Base-by-base conservation (phyloP, 2,113 vertebrate genomes). In the Hyla sarda region DNA sequence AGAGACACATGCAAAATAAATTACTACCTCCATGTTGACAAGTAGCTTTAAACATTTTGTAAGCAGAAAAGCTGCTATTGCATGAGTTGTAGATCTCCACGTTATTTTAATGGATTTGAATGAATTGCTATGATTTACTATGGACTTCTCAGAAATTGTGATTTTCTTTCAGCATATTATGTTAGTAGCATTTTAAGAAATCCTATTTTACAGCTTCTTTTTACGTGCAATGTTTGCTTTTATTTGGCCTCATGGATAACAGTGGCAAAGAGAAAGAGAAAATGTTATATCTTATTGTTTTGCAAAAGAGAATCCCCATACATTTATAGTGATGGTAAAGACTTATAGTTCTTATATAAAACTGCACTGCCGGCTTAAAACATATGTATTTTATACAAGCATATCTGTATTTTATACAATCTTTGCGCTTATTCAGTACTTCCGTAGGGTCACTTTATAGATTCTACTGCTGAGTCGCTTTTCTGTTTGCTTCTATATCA, bases 231-330 rank as follows among this genome's bases (percentile, higher is more conserved):
- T 60, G 16, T 72, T 80, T 86, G 45, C 76, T 60, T 86, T 86
- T 86, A 86, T 80, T 78, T 86, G 76, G 76, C 76, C 76, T 79
- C 50, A 25, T 86, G 76, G 84, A 86, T 80, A 69, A 25, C 74
- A 69, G 79, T 28, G 54, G 45, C 37, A 69, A 72, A 58, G 30
- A 37, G 50, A 72, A 80, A 72, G 47, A 72, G 47, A 79, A 52
- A 48, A 85, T 79, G 67, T 41, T 85, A 85, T 80, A 37, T 65
- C 74, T 69, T 77, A 54, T 72, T 72, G 34, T 69, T 62, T 80
- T 72, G 32, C 76, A 86, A 79, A 78, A 80, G 50, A 80, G 32
- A 80, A 80, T 80, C 75, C 76, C 75, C 56, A 47, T 80, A 30
- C 65, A 47, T 79, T 86, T 86, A 71, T 86, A 50, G 50, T 86